Conservation (phyloP, 2,888 invertebrate genomes). For the Biston betularia region DNA sequence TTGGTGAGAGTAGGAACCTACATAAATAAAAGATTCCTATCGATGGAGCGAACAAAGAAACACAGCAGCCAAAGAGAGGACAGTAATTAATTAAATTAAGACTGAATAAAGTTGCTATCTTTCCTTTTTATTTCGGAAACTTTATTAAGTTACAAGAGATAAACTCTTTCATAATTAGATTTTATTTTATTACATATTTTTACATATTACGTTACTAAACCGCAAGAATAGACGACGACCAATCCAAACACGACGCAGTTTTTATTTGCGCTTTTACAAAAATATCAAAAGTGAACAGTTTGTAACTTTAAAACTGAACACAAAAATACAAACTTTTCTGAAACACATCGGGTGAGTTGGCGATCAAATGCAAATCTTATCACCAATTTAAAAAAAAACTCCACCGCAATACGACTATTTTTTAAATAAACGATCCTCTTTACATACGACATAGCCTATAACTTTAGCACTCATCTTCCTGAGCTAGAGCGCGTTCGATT, state of each 20-base stretch:
- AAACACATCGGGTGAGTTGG: too few relatives aligned
- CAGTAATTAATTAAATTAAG: constrained; percentile 73
- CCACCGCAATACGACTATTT: too few relatives aligned
- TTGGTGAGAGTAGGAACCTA: constrained; percentile 44
- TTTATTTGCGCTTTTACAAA: neutral
- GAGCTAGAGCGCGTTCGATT: too few relatives aligned
- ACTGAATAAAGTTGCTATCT: constrained; percentile 66
- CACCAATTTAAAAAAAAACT: too few relatives aligned
- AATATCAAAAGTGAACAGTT: too few relatives aligned
- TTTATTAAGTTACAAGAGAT: constrained; percentile 49
- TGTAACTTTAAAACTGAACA: too few relatives aligned
- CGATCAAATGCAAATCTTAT: too few relatives aligned
- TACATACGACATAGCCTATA: too few relatives aligned
- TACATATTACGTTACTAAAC: constrained; percentile 14
- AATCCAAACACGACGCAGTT: neutral
- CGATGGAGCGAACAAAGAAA: constrained; percentile 58
- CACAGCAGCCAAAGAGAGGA: constrained; percentile 50
- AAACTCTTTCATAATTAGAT: constrained; percentile 55
- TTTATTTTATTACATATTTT: too few relatives aligned
- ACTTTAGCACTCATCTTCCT: too few relatives aligned
- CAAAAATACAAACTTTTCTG: too few relatives aligned
- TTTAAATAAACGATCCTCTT: too few relatives aligned
- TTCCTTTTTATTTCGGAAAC: constrained; percentile 58
- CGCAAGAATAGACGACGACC: neutral
- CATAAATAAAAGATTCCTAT: constrained; percentile 62